Evolutionary conservation across 2,113 vertebrate species (phyloP).

Genomic region (Cnemophilus loriae): DNA sequence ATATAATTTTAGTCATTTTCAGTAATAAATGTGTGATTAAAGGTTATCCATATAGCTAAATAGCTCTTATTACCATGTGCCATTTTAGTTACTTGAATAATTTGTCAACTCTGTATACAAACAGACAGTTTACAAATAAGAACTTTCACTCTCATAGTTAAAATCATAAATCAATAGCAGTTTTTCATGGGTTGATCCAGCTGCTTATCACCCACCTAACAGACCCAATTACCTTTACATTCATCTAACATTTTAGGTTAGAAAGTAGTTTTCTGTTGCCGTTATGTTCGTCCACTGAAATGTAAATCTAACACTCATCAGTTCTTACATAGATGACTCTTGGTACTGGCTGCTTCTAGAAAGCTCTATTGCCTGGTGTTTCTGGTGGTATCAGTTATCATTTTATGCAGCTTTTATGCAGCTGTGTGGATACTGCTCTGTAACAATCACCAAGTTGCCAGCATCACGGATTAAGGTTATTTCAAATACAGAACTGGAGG

Average conservation of each 20-base stretch:
- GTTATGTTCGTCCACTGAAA: neutral
- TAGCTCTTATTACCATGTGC: slow-evolving; percentile 63
- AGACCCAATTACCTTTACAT: slow-evolving; percentile 5
- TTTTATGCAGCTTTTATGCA: neutral
- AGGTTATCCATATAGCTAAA: slow-evolving; percentile 36
- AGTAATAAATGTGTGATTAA: slow-evolving; percentile 65
- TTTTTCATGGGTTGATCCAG: slow-evolving; percentile 53
- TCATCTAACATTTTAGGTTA: neutral
- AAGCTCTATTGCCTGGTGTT: neutral
- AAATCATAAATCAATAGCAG: slow-evolving; percentile 69
- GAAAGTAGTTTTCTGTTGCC: neutral
- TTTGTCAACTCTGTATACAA: slow-evolving; percentile 42
- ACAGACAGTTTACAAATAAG: slow-evolving; percentile 54
- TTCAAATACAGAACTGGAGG: neutral
- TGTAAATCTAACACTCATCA: neutral
- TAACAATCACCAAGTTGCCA: neutral
- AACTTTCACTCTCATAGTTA: slow-evolving; percentile 46
- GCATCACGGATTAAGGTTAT: neutral
- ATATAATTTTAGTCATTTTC: neutral
- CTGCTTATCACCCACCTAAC: slow-evolving; percentile 39
- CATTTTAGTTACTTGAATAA: slow-evolving; percentile 58
- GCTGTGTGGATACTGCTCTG: neutral
- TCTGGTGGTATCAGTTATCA: neutral
- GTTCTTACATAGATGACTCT: neutral
- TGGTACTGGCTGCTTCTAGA: neutral